Percentiles rank a stretch among this genome's conserved stretches.
Evolutionary conservation across 1,140 invertebrate species (phyloP).

Genomic region (Cydia splendana): DNA sequence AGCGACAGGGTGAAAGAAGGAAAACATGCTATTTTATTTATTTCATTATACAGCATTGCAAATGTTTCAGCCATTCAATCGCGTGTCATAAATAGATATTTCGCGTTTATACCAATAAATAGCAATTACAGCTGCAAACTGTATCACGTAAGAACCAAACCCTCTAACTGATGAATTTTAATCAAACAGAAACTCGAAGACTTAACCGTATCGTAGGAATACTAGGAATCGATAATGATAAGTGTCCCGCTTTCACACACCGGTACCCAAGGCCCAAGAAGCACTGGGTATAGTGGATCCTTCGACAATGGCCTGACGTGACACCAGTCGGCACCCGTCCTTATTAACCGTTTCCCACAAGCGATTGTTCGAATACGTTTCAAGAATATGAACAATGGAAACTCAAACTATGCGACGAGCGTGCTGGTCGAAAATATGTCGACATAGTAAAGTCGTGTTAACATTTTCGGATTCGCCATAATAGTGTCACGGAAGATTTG

Average conservation of each 20-base stretch:
- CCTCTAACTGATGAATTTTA: not conserved
- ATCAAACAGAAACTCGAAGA: not conserved
- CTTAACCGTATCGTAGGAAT: not conserved
- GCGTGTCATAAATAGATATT: no score
- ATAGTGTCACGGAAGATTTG: conserved; percentile 3
- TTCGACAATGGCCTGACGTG: conserved; percentile 24
- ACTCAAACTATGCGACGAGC: conserved; percentile 21
- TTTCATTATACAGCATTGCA: no score
- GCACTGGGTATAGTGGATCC: not conserved
- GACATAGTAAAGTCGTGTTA: conserved; percentile 11
- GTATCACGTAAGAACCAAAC: not conserved
- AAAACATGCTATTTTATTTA: no score
- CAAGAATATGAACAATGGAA: conserved; percentile 52
- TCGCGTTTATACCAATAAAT: no score
- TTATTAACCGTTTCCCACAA: conserved; percentile 28
- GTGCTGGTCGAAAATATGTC: not conserved
- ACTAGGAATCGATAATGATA: conserved; percentile 8
- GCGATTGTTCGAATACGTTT: conserved; percentile 37
- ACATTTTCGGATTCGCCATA: not conserved
- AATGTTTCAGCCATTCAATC: no score
- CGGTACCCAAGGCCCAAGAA: not conserved
- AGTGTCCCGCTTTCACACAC: conserved; percentile 14
- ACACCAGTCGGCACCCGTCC: conserved; percentile 20
- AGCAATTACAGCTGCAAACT: no score
- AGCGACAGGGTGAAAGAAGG: no score